Base-by-base conservation (phyloP, 1,140 invertebrate genomes). In the Trichonephila clavata region DNA sequence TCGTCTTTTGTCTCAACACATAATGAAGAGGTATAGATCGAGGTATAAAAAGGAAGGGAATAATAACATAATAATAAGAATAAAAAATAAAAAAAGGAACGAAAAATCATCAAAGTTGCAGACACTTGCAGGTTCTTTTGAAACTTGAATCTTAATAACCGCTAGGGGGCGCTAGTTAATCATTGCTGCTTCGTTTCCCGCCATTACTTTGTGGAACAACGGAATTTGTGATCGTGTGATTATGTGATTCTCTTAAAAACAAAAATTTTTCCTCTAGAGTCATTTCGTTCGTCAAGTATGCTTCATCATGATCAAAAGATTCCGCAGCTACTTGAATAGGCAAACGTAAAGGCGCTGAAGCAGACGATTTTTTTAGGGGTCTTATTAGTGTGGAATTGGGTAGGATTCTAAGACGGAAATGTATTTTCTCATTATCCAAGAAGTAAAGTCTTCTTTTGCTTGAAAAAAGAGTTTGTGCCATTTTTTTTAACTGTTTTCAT, bases 111-210 rank as follows among this genome's bases (percentile, higher is more conserved):
- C 39, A 86, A 88, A 88, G 86, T 88, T 88, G 86, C 86, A 65
- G 63, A 88, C 50, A 60, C 86, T 88, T 61, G 86, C 86, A 88
- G 86, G 86, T 88, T 88, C 86, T 88, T 88, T 88, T 88, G 86
- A 88, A 88, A 88, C 59, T 88, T 27, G 57, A 88, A 88, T 88
- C 86, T 88, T 88, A 88, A 88, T 88, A 88, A 88, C 61, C 86
- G 60, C 86, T 88, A 68, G 86, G 59, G 86, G 86, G 86, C 61
- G 86, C 86, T 43, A 32, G 61, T 65, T 88, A 88, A 88, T 88
- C 86, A 88, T 86, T 39, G 86, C 18, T 68, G 63, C 86, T 65
- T 65, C 50, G 83, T 27, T 68, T 65, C 60, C 63, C 61, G 24
- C 60, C 27, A 88, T 65, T 39, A 65, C 18, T 43, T 39, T 71